Evolutionary conservation across 2,797 vertebrate species (phyloP).

Genomic region (Coendou prehensilis): DNA sequence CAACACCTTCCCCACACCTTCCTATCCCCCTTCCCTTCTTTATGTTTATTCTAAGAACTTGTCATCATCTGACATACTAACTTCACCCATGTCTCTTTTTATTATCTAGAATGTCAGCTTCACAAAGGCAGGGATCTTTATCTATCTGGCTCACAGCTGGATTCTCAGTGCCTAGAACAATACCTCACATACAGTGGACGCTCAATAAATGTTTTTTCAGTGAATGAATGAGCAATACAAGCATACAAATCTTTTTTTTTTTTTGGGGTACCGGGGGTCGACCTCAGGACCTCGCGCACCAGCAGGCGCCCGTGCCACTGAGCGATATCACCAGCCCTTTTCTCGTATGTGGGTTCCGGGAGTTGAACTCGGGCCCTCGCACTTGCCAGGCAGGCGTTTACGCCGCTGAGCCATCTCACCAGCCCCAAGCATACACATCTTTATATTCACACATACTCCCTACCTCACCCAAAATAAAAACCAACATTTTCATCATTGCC

Average conservation of each 20-base stretch:
- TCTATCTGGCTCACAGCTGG: slow-evolving; percentile 9
- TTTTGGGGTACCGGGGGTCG: too few species aligned
- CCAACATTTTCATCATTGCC: not conserved
- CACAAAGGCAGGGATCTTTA: slow-evolving; percentile 14
- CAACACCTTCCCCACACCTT: not conserved
- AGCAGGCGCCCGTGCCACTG: too few species aligned
- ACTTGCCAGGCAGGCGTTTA: too few species aligned
- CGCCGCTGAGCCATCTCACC: too few species aligned
- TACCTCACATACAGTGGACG: not conserved
- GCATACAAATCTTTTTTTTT: slow-evolving; percentile 21
- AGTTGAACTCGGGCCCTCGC: too few species aligned
- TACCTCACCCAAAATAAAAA: slow-evolving; percentile 58
- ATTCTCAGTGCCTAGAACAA: not conserved
- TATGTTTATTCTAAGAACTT: slow-evolving; percentile 60
- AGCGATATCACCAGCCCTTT: too few species aligned
- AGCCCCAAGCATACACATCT: slow-evolving; percentile 26
- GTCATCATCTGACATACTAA: not conserved
- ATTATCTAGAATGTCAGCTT: slow-evolving; percentile 50
- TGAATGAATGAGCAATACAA: slow-evolving; percentile 16
- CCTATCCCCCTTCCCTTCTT: not conserved
- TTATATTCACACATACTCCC: slow-evolving; percentile 47
- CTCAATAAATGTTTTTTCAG: slow-evolving; percentile 58
- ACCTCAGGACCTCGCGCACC: too few species aligned
- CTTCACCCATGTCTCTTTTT: slow-evolving; percentile 32
- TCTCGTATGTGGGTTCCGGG: too few species aligned